Evolutionary conservation across 1,140 invertebrate species (phyloP), one percentile per base, ranked within the genome.

Genomic region (Drosophila pruinosa): DNA sequence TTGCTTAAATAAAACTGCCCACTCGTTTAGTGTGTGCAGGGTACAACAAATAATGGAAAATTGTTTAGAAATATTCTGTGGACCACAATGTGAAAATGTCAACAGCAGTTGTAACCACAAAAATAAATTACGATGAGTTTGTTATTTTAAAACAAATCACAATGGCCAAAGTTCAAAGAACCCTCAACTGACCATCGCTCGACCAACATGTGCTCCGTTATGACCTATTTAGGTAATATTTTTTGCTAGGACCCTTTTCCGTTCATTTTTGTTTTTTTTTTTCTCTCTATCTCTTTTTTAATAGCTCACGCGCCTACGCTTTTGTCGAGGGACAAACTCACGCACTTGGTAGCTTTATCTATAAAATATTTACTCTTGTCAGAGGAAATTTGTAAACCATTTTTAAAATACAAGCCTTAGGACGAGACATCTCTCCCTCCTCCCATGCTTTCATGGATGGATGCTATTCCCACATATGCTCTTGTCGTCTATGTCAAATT

Each of bases 301-400:
- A 56, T 64, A 54, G 59, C 68, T 65, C 68, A 71, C 59, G 68
- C 61, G 68, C 61, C 68, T 71, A 43, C 36, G 41, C 26, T 57
- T 50, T 34, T 63, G 41, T 36, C 22, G 12, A 47, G 63, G 71
- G 75, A 75, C 57, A 26, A 38, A 36, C 76, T 72, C 80, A 85
- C 80, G 80, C 76, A 86, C 68, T 80, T 70, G 58, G 19, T 36
- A 50, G 80, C 72, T 80, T 79, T 86, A 76, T 85, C 76, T 78
- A 62, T 21, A 68, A 80, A 78, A 83, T 71, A 83, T 78, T 78
- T 83, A 65, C 45, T 47, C 43, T 65, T 59, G 39, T 56, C 59
- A 15, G 21, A 41, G 45, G 24, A 64, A 76, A 80, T 80, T 72
- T 57, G 53, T 76, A 41, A 75, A 75, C 50, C 75, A 76, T 73